A percentile compares a stretch with the other conserved stretches of the same genome.
Evolutionary conservation across 2,888 invertebrate species (phyloP).

Genomic region (Yponomeuta plumbellus): DNA sequence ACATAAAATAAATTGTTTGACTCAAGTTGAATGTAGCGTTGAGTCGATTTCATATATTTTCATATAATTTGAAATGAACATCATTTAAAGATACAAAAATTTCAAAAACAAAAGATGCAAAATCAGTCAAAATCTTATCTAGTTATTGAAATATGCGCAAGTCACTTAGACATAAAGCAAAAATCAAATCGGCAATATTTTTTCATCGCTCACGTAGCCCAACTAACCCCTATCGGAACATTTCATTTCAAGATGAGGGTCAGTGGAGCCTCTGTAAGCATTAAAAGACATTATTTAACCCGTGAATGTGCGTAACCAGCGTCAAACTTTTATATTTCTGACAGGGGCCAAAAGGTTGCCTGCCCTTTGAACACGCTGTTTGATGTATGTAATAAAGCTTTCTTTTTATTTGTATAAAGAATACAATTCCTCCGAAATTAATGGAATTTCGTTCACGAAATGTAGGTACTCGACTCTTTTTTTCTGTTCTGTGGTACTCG

Average conservation of each 20-base stretch:
- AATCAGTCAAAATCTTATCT: too few relatives aligned
- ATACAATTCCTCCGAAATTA: too few relatives aligned
- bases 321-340: slow-evolving; percentile 66
- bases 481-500: too few relatives aligned
- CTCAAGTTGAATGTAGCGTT: too few relatives aligned
- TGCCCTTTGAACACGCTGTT: slow-evolving; percentile 43
- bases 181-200: neutral
- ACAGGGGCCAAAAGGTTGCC: slow-evolving; percentile 49
- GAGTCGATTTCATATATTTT: too few relatives aligned
- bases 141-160: neutral
- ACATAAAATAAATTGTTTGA: too few relatives aligned
- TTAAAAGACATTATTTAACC: slow-evolving; percentile 69
- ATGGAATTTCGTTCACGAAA: too few relatives aligned
- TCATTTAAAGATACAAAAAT: too few relatives aligned
- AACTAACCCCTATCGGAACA: neutral
- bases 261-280: slow-evolving; percentile 45
- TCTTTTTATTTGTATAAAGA: neutral
- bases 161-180: neutral
- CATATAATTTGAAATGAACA: too few relatives aligned
- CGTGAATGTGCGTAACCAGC: slow-evolving; percentile 52
- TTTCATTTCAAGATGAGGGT: slow-evolving; percentile 51
- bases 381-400: slow-evolving; percentile 18
- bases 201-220: neutral
- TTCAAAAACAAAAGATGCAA: too few relatives aligned
- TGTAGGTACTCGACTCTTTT: too few relatives aligned